Conservation (phyloP, 2,113 vertebrate species). For the Caranx ignobilis region DNA sequence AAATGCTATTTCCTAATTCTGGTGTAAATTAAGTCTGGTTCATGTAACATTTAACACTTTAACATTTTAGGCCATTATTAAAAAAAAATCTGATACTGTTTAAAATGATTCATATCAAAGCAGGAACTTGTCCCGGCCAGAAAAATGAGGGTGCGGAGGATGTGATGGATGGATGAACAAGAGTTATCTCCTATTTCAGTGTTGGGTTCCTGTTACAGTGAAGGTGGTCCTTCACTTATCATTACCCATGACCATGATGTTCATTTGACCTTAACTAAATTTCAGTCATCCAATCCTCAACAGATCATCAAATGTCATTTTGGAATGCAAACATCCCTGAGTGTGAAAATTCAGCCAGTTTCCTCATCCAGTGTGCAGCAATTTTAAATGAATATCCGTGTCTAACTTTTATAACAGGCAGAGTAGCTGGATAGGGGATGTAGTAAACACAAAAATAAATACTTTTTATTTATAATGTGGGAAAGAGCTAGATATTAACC, state of each 20-base stretch:
- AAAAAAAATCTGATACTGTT: too few species aligned
- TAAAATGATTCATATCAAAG: too few species aligned
- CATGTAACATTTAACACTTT: too few species aligned
- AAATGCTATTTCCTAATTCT: too few species aligned
- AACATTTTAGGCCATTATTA: too few species aligned
- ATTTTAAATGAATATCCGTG: background rate
- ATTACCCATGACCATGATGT: background rate
- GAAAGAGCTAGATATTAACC: slow-evolving; percentile 10
- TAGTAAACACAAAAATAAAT: background rate
- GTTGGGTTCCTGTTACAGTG: background rate
- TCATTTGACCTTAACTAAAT: background rate
- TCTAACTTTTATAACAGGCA: background rate
- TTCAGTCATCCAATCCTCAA: background rate
- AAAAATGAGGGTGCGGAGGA: background rate
- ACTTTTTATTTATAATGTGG: slow-evolving; percentile 24
- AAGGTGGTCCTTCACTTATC: background rate
- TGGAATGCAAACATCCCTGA: background rate
- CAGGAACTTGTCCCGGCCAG: background rate
- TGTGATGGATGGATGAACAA: background rate
- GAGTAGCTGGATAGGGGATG: background rate
- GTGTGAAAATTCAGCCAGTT: background rate
- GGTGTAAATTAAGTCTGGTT: too few species aligned
- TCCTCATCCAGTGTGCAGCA: background rate
- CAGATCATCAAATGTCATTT: background rate
- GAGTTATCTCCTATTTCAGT: background rate